A percentile compares a stretch with the other conserved stretches of the same genome.
Conservation (phyloP, 1,140 invertebrate genomes). For the Heliconius eleuchia region DNA sequence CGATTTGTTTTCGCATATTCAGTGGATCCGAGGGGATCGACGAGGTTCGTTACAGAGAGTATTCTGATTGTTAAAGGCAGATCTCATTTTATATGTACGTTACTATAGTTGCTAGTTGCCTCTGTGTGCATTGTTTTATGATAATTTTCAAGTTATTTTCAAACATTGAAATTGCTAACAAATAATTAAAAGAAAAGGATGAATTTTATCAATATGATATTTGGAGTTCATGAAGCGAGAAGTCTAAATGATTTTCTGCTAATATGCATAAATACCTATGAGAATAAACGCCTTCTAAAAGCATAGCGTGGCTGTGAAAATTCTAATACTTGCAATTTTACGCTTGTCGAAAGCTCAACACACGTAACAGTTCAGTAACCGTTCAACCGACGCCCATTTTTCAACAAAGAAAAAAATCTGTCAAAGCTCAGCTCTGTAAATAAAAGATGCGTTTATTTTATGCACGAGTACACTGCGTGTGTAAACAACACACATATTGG, state of each 20-base stretch:
- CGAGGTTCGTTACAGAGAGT: background rate
- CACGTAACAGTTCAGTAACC: background rate
- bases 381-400: background rate
- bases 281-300: background rate
- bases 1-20: slow-evolving; percentile 24
- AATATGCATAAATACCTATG: too few relatives aligned
- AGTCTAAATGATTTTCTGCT: too few relatives aligned
- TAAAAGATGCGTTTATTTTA: background rate
- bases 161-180: background rate
- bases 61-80: background rate
- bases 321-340: background rate
- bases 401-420: background rate
- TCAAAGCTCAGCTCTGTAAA: slow-evolving; percentile 4
- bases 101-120: background rate
- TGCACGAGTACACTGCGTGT: background rate
- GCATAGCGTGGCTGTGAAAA: background rate
- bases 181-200: too few relatives aligned
- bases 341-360: background rate
- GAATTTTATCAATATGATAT: too few relatives aligned
- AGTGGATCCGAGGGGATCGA: background rate
- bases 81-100: background rate
- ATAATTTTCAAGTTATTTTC: background rate
- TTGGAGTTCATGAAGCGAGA: too few relatives aligned
- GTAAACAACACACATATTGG: background rate
- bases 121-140: background rate